phyloP scores from a whole-genome alignment of 2,888 invertebrate genomes.

The Podabrus alpinus region DNA sequence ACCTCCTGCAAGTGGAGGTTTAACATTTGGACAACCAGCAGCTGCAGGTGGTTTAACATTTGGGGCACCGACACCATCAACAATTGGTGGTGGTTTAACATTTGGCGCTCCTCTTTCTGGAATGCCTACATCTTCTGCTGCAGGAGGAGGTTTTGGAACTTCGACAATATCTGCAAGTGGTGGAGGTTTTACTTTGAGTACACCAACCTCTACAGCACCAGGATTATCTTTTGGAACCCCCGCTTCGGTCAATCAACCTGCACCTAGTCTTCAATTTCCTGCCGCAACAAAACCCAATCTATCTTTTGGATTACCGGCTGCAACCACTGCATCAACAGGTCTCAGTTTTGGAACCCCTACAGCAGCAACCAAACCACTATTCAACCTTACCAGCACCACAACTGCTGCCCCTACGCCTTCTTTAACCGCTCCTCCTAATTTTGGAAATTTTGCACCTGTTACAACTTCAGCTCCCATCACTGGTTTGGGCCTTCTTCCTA shows the following conservation, averaged over 20 bases:
- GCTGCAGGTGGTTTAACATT: background rate
- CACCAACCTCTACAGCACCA: slow-evolving; percentile 25
- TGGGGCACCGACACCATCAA: background rate
- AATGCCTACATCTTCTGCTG: slow-evolving; percentile 8
- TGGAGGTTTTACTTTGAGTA: slow-evolving; percentile 14
- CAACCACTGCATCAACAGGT: slow-evolving; percentile 28
- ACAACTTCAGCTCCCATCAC: slow-evolving; percentile 21
- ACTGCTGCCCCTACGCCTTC: slow-evolving; percentile 14
- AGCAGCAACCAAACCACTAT: slow-evolving; percentile 29
- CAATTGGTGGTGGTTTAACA: background rate
- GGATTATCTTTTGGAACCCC: background rate
- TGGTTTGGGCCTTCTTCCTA: slow-evolving; percentile 20
- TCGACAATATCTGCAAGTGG: slow-evolving; percentile 19
- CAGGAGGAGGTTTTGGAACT: slow-evolving; percentile 18
- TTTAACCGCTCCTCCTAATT: slow-evolving; percentile 18
- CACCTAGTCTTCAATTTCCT: slow-evolving; percentile 26
- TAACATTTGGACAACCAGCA: background rate
- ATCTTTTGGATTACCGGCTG: slow-evolving; percentile 32
- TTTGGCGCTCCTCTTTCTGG: background rate
- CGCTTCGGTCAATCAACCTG: background rate
- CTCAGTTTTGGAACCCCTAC: slow-evolving; percentile 43
- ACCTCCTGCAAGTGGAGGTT: background rate
- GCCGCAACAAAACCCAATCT: slow-evolving; percentile 20
- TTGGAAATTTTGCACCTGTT: slow-evolving; percentile 29
- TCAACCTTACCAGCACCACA: slow-evolving; percentile 2